phyloP scores from a whole-genome alignment of 2,797 vertebrate species.

The Rhynchotus rufescens region DNA sequence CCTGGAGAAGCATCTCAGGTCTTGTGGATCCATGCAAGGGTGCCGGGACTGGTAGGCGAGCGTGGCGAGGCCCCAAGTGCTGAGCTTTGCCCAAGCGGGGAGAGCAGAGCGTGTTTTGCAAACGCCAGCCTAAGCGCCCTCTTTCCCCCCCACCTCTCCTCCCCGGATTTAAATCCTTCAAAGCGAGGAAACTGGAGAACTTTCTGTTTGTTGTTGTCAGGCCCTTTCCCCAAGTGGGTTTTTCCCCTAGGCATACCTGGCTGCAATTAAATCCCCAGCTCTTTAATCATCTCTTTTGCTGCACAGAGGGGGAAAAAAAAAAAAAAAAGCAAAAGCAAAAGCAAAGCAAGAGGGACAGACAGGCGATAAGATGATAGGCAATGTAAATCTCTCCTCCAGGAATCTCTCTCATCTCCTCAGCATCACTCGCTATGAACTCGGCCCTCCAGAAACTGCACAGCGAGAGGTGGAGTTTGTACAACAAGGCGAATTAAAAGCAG shows the following conservation, averaged over 20 bases:
- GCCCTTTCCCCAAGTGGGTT: constrained; percentile 68
- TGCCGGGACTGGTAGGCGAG: neutral
- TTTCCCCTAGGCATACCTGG: constrained; percentile 62
- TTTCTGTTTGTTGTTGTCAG: constrained; percentile 71
- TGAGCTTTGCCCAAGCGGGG: constrained; percentile 1
- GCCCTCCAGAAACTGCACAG: constrained; percentile 58
- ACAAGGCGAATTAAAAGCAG: constrained; percentile 54
- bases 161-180: constrained; percentile 58
- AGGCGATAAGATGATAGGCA: constrained; percentile 63
- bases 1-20: neutral
- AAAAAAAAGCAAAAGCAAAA: neutral
- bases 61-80: neutral
- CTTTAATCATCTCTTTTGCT: constrained; percentile 72
- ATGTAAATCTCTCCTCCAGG: constrained; percentile 68
- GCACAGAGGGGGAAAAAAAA: neutral
- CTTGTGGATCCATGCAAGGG: neutral
- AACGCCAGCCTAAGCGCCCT: constrained; percentile 24
- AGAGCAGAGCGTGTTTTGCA: constrained; percentile 32
- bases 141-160: neutral
- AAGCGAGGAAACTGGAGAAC: constrained; percentile 66
- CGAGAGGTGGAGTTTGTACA: constrained; percentile 63
- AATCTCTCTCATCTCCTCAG: constrained; percentile 72
- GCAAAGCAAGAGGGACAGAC: constrained; percentile 56
- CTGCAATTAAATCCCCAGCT: constrained; percentile 60
- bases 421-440: constrained; percentile 63